These are phyloP conservation scores for Galeopsomyia nigrocyanea DNA, from an alignment of 2,888 invertebrate genomes.

Conservation along the genomic window DNA sequence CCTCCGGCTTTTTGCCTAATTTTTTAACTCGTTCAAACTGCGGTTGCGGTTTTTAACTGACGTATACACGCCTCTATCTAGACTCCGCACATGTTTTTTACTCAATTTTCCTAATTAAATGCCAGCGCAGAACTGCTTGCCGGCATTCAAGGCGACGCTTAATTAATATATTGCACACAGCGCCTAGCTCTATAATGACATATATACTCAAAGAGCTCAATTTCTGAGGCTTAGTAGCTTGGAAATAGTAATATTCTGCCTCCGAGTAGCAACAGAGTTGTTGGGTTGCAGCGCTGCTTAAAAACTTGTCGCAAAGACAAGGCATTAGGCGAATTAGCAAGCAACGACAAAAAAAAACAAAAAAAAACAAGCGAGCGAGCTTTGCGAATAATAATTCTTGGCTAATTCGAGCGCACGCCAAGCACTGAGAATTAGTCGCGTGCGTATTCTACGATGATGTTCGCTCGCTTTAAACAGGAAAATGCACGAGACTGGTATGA, in stretches of 20 bases:
- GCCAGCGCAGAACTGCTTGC: no score
- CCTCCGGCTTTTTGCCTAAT: neutral
- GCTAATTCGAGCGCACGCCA: neutral
- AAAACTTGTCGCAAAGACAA: neutral
- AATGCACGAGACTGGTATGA: constrained; percentile 35
- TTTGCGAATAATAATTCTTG: neutral
- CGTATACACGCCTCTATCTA: no score
- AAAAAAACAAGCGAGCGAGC: neutral
- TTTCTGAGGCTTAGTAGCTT: no score
- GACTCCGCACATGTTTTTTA: no score
- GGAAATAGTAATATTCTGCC: no score
- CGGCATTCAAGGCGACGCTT: no score
- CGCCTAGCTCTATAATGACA: no score
- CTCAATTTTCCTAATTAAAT: no score
- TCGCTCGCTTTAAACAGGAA: constrained; percentile 22
- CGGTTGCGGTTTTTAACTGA: neutral
- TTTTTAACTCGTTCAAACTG: constrained; percentile 15
- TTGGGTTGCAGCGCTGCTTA: no score
- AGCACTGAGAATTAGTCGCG: constrained; percentile 6
- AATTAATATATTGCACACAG: no score
- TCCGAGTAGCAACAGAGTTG: no score
- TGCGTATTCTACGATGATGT: constrained; percentile 16
- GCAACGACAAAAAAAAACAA: neutral
- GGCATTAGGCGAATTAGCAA: constrained; percentile 25
- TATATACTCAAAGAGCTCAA: no score